Conservation (phyloP, 2,797 vertebrate species). For the Gymnoscopelus microlampas region DNA sequence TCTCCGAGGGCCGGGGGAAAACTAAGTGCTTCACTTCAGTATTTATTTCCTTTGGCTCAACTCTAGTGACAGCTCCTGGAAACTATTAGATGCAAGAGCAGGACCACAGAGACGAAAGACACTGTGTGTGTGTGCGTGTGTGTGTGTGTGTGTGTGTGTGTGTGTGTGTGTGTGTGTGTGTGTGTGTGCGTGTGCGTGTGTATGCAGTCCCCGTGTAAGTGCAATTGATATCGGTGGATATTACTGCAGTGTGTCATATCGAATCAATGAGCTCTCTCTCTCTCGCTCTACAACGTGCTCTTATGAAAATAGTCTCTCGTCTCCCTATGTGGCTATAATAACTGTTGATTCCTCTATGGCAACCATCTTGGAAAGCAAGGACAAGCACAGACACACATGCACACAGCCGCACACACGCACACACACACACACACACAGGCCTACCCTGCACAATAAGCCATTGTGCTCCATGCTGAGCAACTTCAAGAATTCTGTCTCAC, state of each 20-base stretch:
- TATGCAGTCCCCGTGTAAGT: constrained; percentile 34
- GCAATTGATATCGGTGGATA: constrained; percentile 38
- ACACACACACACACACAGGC: background rate
- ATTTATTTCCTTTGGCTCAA: constrained; percentile 67
- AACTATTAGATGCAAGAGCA: constrained; percentile 62
- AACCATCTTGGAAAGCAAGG: background rate
- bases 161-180: constrained; percentile 9
- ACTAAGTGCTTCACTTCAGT: constrained; percentile 52
- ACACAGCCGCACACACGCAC: background rate
- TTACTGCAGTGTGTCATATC: constrained; percentile 22
- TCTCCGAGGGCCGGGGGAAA: constrained; percentile 41
- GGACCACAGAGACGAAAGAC: constrained; percentile 20
- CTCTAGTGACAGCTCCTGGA: constrained; percentile 63
- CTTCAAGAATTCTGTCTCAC: background rate
- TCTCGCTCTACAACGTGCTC: constrained; percentile 6
- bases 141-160: constrained; percentile 5
- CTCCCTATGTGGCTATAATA: constrained; percentile 17
- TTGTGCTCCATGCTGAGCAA: constrained; percentile 4
- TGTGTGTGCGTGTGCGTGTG: constrained; percentile 23
- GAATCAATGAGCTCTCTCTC: constrained; percentile 30
- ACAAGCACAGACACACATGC: background rate
- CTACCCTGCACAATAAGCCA: constrained; percentile 12
- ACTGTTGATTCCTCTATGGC: constrained; percentile 5
- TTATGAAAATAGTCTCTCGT: constrained; percentile 27
- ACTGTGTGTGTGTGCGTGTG: background rate